Base-by-base conservation (phyloP, 2,113 vertebrate species). In the Chaenogobius annularis region DNA sequence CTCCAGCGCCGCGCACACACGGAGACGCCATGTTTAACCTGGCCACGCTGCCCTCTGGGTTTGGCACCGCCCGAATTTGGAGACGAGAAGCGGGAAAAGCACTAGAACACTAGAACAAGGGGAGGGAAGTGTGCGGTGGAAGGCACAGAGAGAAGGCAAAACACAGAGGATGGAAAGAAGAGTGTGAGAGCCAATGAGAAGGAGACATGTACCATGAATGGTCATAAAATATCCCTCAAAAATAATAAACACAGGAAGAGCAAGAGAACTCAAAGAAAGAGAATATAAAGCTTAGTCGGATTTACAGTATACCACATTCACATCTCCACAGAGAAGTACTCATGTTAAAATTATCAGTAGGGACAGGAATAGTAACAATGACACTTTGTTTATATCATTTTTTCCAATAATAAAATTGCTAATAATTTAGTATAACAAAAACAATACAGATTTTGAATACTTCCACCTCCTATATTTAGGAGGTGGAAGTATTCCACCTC, bases 11-110 rank as follows among this genome's bases (percentile, higher is more conserved):
- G 63, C 62, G 64, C 62, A 70, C 20, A 75, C 61, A 69, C 73
- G 37, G 72, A 58, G 61, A 55, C 0, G 78, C 80, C 85, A 89
- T 81, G 87, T 89, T 84, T 77, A 86, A 88, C 86, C 84, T 88
- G 87, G 85, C 85, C 73, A 73, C 70, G 78, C 79, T 87, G 69
- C 77, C 67, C 55, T 78, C 79, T 66, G 77, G 87, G 83, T 85
- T 87, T 91, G 88, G 90, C 82, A 79, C 72, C 19, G 17, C 80
- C 75, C 62, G 81, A 66, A 77, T 87, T 88, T 84, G 80, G 73
- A 83, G 66, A 66, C 31, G 62, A 68, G n/a, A 81, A 77, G 73
- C 65, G 63, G 74, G 80, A 82, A 56, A 58, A 70, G 65, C 66
- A 22, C 64, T 66, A 76, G 40, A 73, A 61, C 68, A n/a, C 26